A percentile compares a stretch with the other conserved stretches of the same genome.
phyloP scores from a whole-genome alignment of 2,888 invertebrate species.

The Phania funesta region DNA sequence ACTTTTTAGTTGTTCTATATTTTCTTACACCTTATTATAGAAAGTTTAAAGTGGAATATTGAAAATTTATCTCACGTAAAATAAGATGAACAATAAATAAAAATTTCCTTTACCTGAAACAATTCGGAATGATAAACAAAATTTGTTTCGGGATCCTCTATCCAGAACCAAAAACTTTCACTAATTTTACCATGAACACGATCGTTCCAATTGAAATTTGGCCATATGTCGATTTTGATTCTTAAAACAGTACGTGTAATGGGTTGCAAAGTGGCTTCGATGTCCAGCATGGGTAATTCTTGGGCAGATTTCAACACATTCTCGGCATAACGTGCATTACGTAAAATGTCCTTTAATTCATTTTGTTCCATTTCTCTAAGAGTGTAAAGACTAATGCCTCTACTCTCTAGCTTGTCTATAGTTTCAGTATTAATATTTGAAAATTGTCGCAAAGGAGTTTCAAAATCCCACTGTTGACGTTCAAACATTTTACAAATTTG shows the following conservation, averaged over 20 bases:
- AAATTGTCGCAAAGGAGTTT: conserved; percentile 93
- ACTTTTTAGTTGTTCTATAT: too few species aligned
- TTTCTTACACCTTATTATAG: too few species aligned
- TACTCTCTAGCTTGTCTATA: conserved; percentile 89
- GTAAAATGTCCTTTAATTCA: conserved; percentile 91
- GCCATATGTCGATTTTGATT: conserved; percentile 89
- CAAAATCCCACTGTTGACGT: conserved; percentile 92
- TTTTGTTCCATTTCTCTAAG: conserved; percentile 92
- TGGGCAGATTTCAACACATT: conserved; percentile 91
- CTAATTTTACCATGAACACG: conserved; percentile 92
- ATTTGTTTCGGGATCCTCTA: conserved; percentile 96
- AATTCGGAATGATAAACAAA: conserved; percentile 98
- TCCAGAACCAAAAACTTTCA: conserved; percentile 98
- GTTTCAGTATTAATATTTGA: conserved; percentile 88
- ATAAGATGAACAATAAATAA: neutral
- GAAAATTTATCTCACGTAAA: too few species aligned
- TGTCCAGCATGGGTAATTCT: conserved; percentile 91
- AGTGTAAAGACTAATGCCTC: conserved; percentile 87
- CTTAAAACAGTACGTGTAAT: conserved; percentile 95
- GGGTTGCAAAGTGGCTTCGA: conserved; percentile 94
- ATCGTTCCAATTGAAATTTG: conserved; percentile 93
- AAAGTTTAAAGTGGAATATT: too few species aligned
- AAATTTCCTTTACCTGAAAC: conserved; percentile 81
- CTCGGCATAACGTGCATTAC: conserved; percentile 86
- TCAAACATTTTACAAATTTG: conserved; percentile 96